Conservation (phyloP, 1,140 invertebrate genomes). For the Diorhabda sublineata region DNA sequence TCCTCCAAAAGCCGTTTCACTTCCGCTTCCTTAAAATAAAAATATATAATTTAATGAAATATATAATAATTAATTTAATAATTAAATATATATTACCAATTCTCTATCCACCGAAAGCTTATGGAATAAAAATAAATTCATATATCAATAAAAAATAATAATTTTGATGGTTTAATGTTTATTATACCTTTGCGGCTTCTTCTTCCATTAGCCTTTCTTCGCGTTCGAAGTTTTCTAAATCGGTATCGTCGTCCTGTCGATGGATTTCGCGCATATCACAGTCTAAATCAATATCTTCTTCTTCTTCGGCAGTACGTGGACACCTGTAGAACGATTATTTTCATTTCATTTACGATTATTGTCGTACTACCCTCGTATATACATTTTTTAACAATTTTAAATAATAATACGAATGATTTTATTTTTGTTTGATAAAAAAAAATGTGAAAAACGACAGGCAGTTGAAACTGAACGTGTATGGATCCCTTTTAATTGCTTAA, state of each 20-base stretch:
- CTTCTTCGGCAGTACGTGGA: constrained; percentile 29
- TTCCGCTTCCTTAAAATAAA: constrained; percentile 50
- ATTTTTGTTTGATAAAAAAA: too few species aligned
- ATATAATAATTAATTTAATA: background rate
- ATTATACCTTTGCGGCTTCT: constrained; percentile 46
- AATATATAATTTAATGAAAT: background rate
- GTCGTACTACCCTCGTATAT: too few species aligned
- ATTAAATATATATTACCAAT: constrained; percentile 35
- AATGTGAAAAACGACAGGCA: too few species aligned
- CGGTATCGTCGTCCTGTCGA: constrained; percentile 41
- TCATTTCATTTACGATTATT: too few species aligned
- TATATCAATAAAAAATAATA: background rate
- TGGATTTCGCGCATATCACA: constrained; percentile 43
- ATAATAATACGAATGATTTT: too few species aligned
- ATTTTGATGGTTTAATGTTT: constrained; percentile 1
- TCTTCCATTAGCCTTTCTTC: constrained; percentile 51
- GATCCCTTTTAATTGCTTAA: too few species aligned
- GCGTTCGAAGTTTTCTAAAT: constrained; percentile 50
- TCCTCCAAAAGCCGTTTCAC: constrained; percentile 51
- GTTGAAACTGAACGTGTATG: too few species aligned
- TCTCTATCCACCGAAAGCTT: constrained; percentile 33
- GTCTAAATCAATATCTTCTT: constrained; percentile 33
- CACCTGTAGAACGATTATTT: constrained; percentile 19
- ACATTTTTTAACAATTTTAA: too few species aligned
- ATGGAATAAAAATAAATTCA: background rate